phyloP scores from a whole-genome alignment of 2,888 invertebrate species.

The Agriotes lineatus region DNA sequence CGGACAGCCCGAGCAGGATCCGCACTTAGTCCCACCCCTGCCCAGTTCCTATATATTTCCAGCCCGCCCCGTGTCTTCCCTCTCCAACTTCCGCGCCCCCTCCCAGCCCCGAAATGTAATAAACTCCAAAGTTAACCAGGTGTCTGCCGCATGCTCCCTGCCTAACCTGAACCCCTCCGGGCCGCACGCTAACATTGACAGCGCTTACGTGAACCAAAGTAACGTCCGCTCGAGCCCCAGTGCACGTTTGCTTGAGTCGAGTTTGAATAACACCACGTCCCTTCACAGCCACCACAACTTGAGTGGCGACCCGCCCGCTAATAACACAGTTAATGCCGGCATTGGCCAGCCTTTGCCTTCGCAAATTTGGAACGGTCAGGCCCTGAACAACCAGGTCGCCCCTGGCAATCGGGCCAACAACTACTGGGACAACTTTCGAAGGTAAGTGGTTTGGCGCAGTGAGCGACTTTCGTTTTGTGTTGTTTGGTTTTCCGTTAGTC shows the following conservation, averaged over 20 bases:
- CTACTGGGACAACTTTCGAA: slow-evolving; percentile 94
- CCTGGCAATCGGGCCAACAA: slow-evolving; percentile 93
- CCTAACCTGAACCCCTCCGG: slow-evolving; percentile 59
- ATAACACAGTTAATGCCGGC: slow-evolving; percentile 59
- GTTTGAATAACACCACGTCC: slow-evolving; percentile 57
- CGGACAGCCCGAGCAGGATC: slow-evolving; percentile 28
- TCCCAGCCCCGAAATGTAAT: slow-evolving; percentile 36
- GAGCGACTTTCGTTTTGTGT: slow-evolving; percentile 25
- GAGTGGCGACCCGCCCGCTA: slow-evolving; percentile 52
- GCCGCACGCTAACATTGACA: slow-evolving; percentile 56
- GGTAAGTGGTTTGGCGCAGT: slow-evolving; percentile 71
- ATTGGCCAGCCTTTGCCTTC: slow-evolving; percentile 58
- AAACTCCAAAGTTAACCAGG: slow-evolving; percentile 51
- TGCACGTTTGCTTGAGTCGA: slow-evolving; percentile 58
- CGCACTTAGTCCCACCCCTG: slow-evolving; percentile 10
- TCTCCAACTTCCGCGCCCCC: slow-evolving; percentile 33
- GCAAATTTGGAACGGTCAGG: slow-evolving; percentile 66
- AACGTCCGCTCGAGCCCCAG: slow-evolving; percentile 52
- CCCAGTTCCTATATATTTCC: slow-evolving; percentile 31
- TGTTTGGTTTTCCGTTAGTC: slow-evolving; percentile 38
- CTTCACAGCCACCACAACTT: slow-evolving; percentile 49
- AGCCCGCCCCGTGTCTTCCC: slow-evolving; percentile 42
- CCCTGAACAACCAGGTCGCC: slow-evolving; percentile 90
- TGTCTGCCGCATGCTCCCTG: slow-evolving; percentile 60
- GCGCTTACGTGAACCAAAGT: slow-evolving; percentile 54